A percentile compares a stretch with the other conserved stretches of the same genome.
Conservation (phyloP, 1,140 invertebrate species). For the Bombus difficillimus region DNA sequence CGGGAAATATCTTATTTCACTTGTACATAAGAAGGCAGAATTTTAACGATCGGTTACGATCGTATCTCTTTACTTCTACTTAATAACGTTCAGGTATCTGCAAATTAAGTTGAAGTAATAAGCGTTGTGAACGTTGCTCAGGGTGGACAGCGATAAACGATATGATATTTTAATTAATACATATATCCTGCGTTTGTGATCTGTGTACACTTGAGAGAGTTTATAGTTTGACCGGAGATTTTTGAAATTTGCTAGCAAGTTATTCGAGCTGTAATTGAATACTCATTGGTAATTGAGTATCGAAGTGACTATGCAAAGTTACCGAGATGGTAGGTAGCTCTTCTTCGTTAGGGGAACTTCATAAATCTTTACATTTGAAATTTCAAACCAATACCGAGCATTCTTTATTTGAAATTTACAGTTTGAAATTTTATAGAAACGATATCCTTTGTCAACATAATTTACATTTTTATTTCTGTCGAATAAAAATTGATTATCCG, state of each 20-base stretch:
- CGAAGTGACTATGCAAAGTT: neutral
- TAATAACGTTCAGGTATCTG: neutral
- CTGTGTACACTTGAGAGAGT: neutral
- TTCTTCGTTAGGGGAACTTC: no score
- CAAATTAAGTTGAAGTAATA: neutral
- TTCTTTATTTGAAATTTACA: neutral
- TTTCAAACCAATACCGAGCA: neutral
- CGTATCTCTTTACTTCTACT: neutral
- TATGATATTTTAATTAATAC: constrained; percentile 10
- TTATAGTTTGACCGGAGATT: neutral
- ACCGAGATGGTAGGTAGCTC: no score
- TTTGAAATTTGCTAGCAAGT: neutral
- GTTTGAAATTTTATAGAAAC: no score
- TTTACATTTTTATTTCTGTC: no score
- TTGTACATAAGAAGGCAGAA: neutral
- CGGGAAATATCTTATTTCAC: constrained; percentile 33
- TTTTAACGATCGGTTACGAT: neutral
- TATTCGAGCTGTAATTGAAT: neutral
- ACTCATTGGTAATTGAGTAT: neutral
- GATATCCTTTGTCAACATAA: no score
- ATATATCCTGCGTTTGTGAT: neutral
- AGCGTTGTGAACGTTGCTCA: neutral
- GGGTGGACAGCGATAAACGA: neutral
- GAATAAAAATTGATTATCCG: no score
- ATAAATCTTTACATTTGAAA: neutral